Evolutionary conservation across 2,113 vertebrate genomes (phyloP).

Genomic region (Cryptomyrus ogoouensis): DNA sequence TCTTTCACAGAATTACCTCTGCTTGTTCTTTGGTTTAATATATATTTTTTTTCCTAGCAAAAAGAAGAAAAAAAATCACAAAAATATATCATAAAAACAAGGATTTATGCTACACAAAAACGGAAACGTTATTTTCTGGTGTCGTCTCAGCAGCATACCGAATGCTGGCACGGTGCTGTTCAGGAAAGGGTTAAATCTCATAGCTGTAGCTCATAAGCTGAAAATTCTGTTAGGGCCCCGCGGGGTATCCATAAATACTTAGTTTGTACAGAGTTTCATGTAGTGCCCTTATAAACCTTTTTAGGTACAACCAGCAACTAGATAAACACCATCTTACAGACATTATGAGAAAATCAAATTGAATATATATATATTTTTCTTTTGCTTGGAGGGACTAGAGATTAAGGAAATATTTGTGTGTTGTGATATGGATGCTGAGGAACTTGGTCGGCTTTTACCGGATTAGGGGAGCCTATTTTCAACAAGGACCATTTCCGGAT

Average conservation of each 20-base stretch:
- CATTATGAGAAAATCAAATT: conserved; percentile 38
- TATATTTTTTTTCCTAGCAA: background rate
- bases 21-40: background rate
- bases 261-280: conserved; percentile 30
- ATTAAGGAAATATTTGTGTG: conserved; percentile 35
- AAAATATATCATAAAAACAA: background rate
- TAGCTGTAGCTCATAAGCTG: conserved; percentile 21
- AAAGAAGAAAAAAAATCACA: background rate
- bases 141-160: background rate
- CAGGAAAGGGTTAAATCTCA: conserved; percentile 26
- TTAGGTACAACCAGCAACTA: conserved; percentile 31
- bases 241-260: conserved; percentile 19
- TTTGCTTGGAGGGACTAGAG: conserved; percentile 30
- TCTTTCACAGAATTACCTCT: background rate
- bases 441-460: conserved; percentile 33
- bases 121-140: background rate
- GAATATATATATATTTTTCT: conserved; percentile 39
- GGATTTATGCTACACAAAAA: background rate
- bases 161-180: background rate
- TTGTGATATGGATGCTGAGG: conserved; percentile 31
- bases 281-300: conserved; percentile 28
- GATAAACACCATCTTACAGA: conserved; percentile 33
- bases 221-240: conserved; percentile 26
- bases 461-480: conserved; percentile 43
- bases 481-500: conserved; percentile 34